Evolutionary conservation across 1,140 invertebrate genomes (phyloP).

Genomic region (Leptonema lineaticorne): DNA sequence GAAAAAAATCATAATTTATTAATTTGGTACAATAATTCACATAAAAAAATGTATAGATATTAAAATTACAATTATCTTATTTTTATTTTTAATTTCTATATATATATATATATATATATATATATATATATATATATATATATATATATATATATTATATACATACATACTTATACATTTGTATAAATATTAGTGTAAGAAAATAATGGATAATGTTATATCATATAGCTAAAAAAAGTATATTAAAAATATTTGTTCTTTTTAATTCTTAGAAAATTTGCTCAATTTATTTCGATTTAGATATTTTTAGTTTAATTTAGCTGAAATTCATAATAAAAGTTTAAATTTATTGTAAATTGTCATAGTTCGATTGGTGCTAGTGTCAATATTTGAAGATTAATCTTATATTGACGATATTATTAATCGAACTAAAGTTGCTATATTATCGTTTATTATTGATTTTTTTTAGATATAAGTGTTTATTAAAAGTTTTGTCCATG

Average conservation of each 20-base stretch:
- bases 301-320: neutral
- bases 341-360: no score
- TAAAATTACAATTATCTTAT: neutral
- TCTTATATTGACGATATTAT: neutral
- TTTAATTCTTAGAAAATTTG: slow-evolving; percentile 17
- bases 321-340: no score
- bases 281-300: slow-evolving; percentile 21
- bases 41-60: no score
- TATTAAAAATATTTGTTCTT: neutral
- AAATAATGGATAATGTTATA: slow-evolving; percentile 13
- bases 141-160: no score
- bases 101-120: neutral
- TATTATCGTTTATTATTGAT: neutral
- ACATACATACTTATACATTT: no score
- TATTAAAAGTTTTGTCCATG: no score
- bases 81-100: neutral
- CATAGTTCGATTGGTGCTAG: slow-evolving; percentile 1
- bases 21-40: no score
- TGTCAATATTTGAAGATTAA: neutral
- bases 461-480: neutral
- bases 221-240: neutral
- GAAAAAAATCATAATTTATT: no score
- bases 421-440: neutral
- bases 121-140: neutral
- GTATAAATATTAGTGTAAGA: neutral